Conservation (phyloP, 2,113 vertebrate genomes). For the Telmatochromis sp. region DNA sequence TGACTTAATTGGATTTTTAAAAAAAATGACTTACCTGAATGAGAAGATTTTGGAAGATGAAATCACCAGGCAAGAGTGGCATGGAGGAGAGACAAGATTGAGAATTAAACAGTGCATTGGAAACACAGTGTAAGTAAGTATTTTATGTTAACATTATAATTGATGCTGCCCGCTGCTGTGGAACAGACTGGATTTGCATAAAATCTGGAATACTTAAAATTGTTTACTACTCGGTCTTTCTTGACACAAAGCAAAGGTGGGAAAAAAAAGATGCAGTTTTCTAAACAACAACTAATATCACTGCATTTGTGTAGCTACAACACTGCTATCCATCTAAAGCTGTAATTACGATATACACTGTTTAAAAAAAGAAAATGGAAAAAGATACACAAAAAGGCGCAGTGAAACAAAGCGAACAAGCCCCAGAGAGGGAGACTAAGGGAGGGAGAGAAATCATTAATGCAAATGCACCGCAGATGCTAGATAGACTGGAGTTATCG, state of each 20-base stretch:
- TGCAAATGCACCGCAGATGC: constrained; percentile 47
- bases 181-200: constrained; percentile 17
- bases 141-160: background rate
- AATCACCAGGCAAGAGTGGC: background rate
- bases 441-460: constrained; percentile 59
- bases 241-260: background rate
- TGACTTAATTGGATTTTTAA: background rate
- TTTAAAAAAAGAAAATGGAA: background rate
- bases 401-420: background rate
- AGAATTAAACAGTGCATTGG: constrained; percentile 9
- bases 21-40: constrained; percentile 31
- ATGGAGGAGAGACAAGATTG: background rate
- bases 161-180: background rate
- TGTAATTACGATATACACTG: background rate
- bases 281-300: background rate
- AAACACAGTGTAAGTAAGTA: background rate
- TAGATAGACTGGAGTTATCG: constrained; percentile 37
- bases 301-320: background rate
- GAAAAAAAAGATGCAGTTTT: rapidly evolving
- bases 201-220: background rate
- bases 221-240: background rate
- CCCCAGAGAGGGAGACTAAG: background rate
- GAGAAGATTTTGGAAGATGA: background rate
- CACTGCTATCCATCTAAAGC: background rate
- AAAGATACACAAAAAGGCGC: background rate